Conservation (phyloP, 2,888 invertebrate species). For the Lasioglossum morio region DNA sequence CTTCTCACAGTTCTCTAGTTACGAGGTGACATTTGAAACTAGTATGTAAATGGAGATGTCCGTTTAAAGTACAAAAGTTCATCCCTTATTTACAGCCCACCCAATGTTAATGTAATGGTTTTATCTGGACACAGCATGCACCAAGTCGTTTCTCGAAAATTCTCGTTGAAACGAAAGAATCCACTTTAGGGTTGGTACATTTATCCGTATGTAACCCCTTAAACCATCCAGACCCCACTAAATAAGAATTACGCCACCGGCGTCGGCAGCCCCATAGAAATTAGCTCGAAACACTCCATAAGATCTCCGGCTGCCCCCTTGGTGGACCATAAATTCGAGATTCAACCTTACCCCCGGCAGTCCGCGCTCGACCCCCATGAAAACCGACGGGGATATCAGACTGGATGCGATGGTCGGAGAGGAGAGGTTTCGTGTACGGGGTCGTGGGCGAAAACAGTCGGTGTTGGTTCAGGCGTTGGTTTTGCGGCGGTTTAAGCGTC, state of each 20-base stretch:
- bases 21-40: neutral
- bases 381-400: neutral
- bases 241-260: slow-evolving; percentile 7
- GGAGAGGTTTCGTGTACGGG: slow-evolving; percentile 6
- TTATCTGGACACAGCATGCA: neutral
- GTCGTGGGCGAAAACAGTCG: slow-evolving; percentile 55
- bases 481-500: slow-evolving; percentile 74
- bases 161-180: neutral
- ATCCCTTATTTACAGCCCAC: neutral
- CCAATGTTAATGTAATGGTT: neutral
- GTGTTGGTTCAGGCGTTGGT: slow-evolving; percentile 70
- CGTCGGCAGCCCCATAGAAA: slow-evolving; percentile 19
- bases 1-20: no score
- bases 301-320: neutral
- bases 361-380: neutral
- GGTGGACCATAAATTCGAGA: slow-evolving; percentile 18
- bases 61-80: neutral
- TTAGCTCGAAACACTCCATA: slow-evolving; percentile 26
- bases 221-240: slow-evolving; percentile 3
- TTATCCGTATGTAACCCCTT: neutral
- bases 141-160: neutral
- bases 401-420: neutral
- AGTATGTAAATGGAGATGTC: neutral
- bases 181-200: neutral
- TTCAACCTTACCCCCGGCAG: slow-evolving; percentile 9